phyloP scores from a whole-genome alignment of 53 echinoderm and acorn worm genomes.

The Apostichopus leukothele region DNA sequence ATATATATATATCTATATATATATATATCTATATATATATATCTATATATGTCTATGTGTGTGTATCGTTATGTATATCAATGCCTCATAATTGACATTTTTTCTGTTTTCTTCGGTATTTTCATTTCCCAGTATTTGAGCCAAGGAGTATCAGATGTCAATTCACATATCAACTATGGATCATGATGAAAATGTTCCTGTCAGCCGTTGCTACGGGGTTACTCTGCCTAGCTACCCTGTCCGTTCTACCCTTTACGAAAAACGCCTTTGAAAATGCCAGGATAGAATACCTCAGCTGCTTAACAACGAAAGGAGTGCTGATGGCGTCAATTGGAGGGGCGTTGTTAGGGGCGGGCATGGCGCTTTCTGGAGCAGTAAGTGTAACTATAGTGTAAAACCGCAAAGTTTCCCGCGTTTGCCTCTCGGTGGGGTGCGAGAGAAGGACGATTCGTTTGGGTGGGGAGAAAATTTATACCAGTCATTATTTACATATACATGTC shows the following conservation, averaged over 20 bases:
- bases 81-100: background rate
- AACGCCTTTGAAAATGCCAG: conserved; percentile 49
- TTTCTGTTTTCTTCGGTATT: background rate
- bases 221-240: conserved; percentile 54
- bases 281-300: conserved; percentile 47
- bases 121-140: conserved; percentile 57
- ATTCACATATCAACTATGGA: conserved; percentile 62
- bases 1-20: no score
- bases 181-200: conserved; percentile 77
- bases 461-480: no score
- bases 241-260: conserved; percentile 55
- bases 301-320: conserved; percentile 58
- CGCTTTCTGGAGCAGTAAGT: conserved; percentile 62
- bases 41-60: no score
- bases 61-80: no score
- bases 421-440: no score
- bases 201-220: conserved; percentile 55
- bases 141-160: conserved; percentile 62
- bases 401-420: no score
- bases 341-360: conserved; percentile 65
- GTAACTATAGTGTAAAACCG: background rate
- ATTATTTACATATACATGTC: no score
- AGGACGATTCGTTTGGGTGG: no score
- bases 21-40: no score
- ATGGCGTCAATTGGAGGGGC: conserved; percentile 55